Evolutionary conservation across 2,113 vertebrate species (phyloP).

Genomic region (Reinhardtius hippoglossoides): DNA sequence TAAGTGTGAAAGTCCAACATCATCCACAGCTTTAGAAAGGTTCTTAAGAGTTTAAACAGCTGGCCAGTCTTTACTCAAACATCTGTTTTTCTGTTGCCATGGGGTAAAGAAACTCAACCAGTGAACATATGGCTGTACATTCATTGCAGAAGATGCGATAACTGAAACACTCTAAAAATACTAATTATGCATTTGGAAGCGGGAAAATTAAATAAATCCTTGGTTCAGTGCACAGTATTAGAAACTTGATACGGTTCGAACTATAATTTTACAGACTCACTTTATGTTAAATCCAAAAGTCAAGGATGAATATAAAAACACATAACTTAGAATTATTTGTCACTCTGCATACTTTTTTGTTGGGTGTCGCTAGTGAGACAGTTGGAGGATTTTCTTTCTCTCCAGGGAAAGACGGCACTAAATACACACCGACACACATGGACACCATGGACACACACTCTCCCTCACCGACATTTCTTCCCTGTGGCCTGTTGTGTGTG

Average conservation of each 20-base stretch:
- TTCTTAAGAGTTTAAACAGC: background rate
- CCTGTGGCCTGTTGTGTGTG: conserved; percentile 62
- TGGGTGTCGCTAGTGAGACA: background rate
- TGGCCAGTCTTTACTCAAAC: background rate
- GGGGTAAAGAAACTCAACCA: background rate
- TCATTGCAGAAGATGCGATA: background rate
- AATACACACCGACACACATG: background rate
- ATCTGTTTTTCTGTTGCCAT: conserved; percentile 9
- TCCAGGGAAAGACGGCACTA: background rate
- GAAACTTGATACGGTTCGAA: too few species aligned
- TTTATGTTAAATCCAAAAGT: background rate
- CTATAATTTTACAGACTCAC: background rate
- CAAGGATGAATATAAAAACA: background rate
- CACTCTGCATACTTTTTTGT: background rate
- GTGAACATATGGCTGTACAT: background rate
- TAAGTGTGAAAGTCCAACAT: background rate
- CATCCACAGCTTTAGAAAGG: background rate
- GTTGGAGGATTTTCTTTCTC: background rate
- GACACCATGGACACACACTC: background rate
- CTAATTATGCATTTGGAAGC: too few species aligned
- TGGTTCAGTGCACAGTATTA: too few species aligned
- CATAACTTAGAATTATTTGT: background rate
- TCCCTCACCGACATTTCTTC: conserved; percentile 21
- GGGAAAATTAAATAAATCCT: too few species aligned
- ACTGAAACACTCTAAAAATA: background rate